Evolutionary conservation across 30 jellyfish, hydroid and myxozoan species (phyloP).

Genomic region (Aurelia aurita): DNA sequence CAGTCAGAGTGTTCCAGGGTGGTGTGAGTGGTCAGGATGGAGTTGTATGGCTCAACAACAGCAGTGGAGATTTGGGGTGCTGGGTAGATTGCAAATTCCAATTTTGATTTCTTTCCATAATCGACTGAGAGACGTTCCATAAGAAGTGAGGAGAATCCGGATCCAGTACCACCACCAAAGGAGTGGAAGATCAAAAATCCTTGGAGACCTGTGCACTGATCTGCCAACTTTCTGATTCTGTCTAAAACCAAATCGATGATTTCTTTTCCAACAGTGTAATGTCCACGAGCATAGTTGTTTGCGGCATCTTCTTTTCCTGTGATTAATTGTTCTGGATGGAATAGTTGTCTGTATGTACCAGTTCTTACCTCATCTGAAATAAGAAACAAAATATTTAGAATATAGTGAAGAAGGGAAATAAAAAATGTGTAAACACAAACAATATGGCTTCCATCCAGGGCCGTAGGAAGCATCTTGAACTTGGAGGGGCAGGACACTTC

Average conservation of each 20-base stretch:
- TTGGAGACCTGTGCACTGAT: conserved; percentile 95
- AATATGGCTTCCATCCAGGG: too few species aligned
- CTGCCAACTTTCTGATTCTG: conserved; percentile 94
- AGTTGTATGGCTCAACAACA: conserved; percentile 98
- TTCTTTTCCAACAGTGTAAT: conserved; percentile 97
- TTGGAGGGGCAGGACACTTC: too few species aligned
- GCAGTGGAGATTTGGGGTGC: conserved; percentile 99
- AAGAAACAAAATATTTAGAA: background rate
- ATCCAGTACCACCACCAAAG: conserved; percentile 99
- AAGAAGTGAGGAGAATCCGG: conserved; percentile 94
- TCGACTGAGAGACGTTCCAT: conserved; percentile 96
- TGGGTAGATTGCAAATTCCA: conserved; percentile 96
- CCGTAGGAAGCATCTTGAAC: too few species aligned
- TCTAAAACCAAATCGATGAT: conserved; percentile 87
- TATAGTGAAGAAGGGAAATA: too few species aligned
- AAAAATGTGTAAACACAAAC: too few species aligned
- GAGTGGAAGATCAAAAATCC: conserved; percentile 97
- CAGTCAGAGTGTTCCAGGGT: conserved; percentile 91
- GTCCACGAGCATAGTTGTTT: conserved; percentile 98
- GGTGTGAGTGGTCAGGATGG: conserved; percentile 92
- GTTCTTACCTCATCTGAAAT: conserved; percentile 91
- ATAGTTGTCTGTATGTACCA: conserved; percentile 93
- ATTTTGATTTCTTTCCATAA: conserved; percentile 92
- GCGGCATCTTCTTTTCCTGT: conserved; percentile 99
- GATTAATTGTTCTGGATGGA: conserved; percentile 96